Base-by-base conservation (phyloP, 1,140 invertebrate genomes). In the Dolichoris vasculosae region DNA sequence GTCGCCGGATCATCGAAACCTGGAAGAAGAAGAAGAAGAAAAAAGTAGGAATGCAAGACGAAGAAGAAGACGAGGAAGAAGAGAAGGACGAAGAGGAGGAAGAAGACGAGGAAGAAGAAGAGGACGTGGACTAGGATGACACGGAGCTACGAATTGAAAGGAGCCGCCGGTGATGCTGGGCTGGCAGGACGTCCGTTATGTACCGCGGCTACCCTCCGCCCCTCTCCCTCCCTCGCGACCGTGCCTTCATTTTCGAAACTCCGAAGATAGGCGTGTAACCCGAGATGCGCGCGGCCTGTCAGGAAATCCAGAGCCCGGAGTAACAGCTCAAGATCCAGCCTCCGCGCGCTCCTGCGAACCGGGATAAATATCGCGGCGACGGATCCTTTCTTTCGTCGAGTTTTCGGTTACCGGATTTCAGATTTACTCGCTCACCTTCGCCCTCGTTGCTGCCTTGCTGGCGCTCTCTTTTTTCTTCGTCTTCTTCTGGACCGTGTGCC, bases 351-450 rank as follows among this genome's bases (percentile, higher is more conserved):
- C 69, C 71, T 46, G n/a, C 40, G 46, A 35, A 80, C 38, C 46
- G 71, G 83, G 80, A 83, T 81, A 87, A 88, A 88, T 87, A 86
- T 87, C 83, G 84, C 80, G 79, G 15, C 30, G 30, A 78, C 63
- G 69, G 78, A 81, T 71, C 80, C 79, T 83, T 85, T 82, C 64
- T 85, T 67, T 73, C 9, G 82, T 23, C 86, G 85, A 88, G 89
- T 89, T 90, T 90, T 89, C 87, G 88, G 89, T 89, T 90, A 90
- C 87, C 84, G 85, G 84, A 87, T 88, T 86, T 89, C 86, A 87
- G 85, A 55, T 51, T 78, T 35, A 75, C 86, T 48, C 67, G 8
- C 63, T 63, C 82, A 69, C 84, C 67, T 76, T 84, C 59, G 38
- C 64, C 63, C 38, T 43, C 75, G 67, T 32, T 17, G 67, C 67